phyloP scores from a whole-genome alignment of 1,140 invertebrate genomes.

The Hylaeus volcanicus region DNA sequence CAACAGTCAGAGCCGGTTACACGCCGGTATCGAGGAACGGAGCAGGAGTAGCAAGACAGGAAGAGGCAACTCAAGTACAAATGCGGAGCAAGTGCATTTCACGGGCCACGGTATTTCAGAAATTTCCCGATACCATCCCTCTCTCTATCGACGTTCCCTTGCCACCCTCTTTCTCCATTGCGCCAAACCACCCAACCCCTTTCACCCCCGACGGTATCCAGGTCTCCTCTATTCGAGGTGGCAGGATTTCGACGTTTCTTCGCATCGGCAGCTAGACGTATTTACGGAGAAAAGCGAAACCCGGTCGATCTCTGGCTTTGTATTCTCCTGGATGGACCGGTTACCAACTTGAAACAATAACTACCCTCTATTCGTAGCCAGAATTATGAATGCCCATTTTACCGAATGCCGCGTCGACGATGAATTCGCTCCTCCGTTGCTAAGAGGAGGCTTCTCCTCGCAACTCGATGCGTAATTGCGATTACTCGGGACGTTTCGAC shows the following conservation, averaged over 20 bases:
- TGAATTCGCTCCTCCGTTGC: conserved; percentile 9
- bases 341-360: conserved; percentile 52
- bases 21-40: not conserved
- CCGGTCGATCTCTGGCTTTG: conserved; percentile 25
- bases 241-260: conserved; percentile 31
- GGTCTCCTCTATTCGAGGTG: conserved; percentile 11
- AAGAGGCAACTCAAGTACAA: conserved; percentile 44
- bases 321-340: conserved; percentile 27
- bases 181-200: not conserved
- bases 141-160: conserved; percentile 37
- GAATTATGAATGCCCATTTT: conserved; percentile 44
- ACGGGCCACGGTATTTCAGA: conserved; percentile 63
- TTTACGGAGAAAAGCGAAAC: conserved; percentile 34
- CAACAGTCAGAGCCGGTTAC: not conserved
- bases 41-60: conserved; percentile 12
- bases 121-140: conserved; percentile 60
- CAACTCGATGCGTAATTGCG: conserved; percentile 36
- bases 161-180: conserved; percentile 51
- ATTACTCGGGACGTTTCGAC: conserved; percentile 11
- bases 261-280: conserved; percentile 25
- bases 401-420: conserved; percentile 1
- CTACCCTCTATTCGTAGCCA: not conserved
- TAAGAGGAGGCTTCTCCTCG: not conserved
- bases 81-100: conserved; percentile 65
- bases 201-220: not conserved